Base-by-base conservation (phyloP, 2,797 vertebrate genomes). In the Gouania willdenowi region DNA sequence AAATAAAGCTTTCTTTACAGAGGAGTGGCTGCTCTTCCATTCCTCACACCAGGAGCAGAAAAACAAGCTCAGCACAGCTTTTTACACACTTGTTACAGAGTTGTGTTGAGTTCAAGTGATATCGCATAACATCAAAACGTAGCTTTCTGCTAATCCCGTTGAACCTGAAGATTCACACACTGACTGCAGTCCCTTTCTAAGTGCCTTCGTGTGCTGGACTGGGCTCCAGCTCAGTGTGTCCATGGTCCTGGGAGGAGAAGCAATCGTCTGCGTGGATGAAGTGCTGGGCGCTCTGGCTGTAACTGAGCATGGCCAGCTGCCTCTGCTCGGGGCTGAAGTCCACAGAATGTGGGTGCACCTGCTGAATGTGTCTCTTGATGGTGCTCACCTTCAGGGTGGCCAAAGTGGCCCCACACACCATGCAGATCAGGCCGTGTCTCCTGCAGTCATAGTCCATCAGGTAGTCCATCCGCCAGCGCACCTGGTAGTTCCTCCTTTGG, bases 391-490 rank as follows among this genome's bases (percentile, higher is more conserved):
- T 91, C 11, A 92, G 82, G 1, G 90, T 92, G 50, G 90, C 91
- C 43, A 92, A 72, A 0, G 88, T 87, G 27, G 88, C 87, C 0
- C 91, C 88, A 3, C 91, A 92, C 51, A 92, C 91, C 85, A 92
- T 91, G 84, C 91, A 92, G 75, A 92, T 88, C 23, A 92, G 75
- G 0, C 89, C 89, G n/a, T 91, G 90, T 6, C 90, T 72, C 27
- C 87, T 86, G 52, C 91, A 91, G 85, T 94, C 91, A 15, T 94
- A 94, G 39, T 94, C 93, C 93, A 94, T 94, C 78, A 94, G 85
- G 80, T 88, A 93, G 35, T 94, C 92, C 36, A 85, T 67, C 61
- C 91, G 79, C 93, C 93, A 94, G 79, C 86, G 91, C 33, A 80
- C 86, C 83, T 93, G 91, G 82, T 92, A 94, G 84, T 92, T 94